Percentiles rank a stretch among this genome's conserved stretches.
Evolutionary conservation across 1,140 invertebrate species (phyloP).

Genomic region (Megalonaias nervosa): DNA sequence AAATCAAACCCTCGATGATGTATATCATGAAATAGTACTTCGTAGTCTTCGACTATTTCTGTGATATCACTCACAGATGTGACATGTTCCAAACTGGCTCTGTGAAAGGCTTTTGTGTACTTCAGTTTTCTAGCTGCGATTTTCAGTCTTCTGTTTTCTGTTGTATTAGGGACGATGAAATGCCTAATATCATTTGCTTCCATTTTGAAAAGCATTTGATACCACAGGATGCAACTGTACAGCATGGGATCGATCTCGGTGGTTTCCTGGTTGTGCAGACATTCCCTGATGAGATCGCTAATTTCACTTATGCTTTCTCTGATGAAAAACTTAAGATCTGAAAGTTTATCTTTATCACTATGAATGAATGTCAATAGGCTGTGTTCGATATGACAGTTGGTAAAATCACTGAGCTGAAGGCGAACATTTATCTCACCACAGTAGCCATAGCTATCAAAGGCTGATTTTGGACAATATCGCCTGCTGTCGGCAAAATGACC

Average conservation of each 20-base stretch:
- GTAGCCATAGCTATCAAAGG: constrained; percentile 27
- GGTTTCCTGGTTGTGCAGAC: constrained; percentile 14
- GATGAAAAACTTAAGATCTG: constrained; percentile 16
- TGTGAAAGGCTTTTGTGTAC: constrained; percentile 9
- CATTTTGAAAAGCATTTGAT: constrained; percentile 25
- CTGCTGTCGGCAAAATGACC: constrained; percentile 16
- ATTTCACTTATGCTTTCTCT: constrained; percentile 27
- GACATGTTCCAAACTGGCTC: constrained; percentile 16
- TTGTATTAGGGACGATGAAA: constrained; percentile 9
- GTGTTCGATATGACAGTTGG: constrained; percentile 3
- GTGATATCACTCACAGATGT: constrained; percentile 11
- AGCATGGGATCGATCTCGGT: constrained; percentile 9
- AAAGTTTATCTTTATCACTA: neutral
- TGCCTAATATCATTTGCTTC: constrained; percentile 1
- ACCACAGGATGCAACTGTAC: constrained; percentile 13
- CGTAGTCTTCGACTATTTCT: constrained; percentile 26
- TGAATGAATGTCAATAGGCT: constrained; percentile 6
- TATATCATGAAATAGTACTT: constrained; percentile 27
- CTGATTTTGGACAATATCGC: constrained; percentile 10
- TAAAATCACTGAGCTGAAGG: constrained; percentile 31
- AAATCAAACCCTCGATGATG: neutral
- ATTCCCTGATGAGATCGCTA: constrained; percentile 35
- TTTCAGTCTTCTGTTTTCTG: constrained; percentile 28
- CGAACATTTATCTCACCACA: constrained; percentile 34
- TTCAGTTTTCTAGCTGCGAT: constrained; percentile 32